Evolutionary conservation across 2,888 invertebrate species (phyloP), one percentile per base, ranked within the genome.

Genomic region (Schizaphis graminum): DNA sequence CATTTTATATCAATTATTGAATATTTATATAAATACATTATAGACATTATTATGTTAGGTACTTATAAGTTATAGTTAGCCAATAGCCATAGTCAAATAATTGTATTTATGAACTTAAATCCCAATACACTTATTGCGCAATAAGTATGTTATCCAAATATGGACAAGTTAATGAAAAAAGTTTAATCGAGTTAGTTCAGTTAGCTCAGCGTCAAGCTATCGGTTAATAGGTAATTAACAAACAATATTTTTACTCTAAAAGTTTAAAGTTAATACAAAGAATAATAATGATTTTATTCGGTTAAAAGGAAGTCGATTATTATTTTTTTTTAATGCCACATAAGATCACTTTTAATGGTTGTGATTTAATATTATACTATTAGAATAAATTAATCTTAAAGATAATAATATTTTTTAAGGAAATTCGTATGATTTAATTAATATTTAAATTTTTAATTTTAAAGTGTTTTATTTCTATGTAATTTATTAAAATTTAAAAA

Each of bases 81-180:
- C n/a, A 11, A 4, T n/a, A 67, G 4, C 4, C n/a, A 11, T n/a
- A 13, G n/a, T 11, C 67, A 67, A n/a, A n/a, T 67, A 67, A n/a
- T n/a, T n/a, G n/a, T 67, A 67, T 67, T n/a, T 3, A 67, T n/a
- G 13, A 67, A n/a, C 13, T 4, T 13, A 67, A n/a, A 67, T 67
- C n/a, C 16, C n/a, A 61, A 61, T 61, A n/a, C 28, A n/a, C 61
- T n/a, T 67, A n/a, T n/a, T 67, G 0, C 67, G 67, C n/a, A 67
- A n/a, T n/a, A n/a, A 67, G 67, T n/a, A n/a, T n/a, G n/a, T 67
- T 67, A n/a, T 67, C n/a, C 67, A 67, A 67, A 67, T 67, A n/a
- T 67, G n/a, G n/a, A 53, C n/a, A n/a, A 67, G 13, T 67, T n/a
- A 5, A n/a, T n/a, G n/a, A 67, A 67, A 61, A 67, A n/a, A 67